Conservation (phyloP, 2,888 invertebrate genomes). For the Eumacrocentrus americanus region DNA sequence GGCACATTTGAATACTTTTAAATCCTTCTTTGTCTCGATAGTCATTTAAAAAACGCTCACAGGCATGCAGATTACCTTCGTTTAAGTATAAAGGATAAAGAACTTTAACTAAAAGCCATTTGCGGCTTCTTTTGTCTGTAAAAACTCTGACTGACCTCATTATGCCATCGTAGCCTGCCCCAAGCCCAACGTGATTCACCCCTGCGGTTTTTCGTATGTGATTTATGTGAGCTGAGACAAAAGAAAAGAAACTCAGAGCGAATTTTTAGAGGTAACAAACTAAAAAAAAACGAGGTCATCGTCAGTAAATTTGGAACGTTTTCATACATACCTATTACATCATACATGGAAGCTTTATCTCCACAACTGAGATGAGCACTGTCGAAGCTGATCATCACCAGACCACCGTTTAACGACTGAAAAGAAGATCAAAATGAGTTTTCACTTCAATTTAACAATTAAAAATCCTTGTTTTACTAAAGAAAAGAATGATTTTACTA, state of each 20-base stretch:
- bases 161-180: constrained; percentile 68
- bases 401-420: constrained; percentile 69
- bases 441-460: neutral
- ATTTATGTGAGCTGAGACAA: constrained; percentile 66
- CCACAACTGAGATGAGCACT: constrained; percentile 68
- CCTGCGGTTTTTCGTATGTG: constrained; percentile 71
- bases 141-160: constrained; percentile 59
- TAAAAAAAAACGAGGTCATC: no score
- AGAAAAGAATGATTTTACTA: constrained; percentile 50
- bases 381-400: constrained; percentile 73
- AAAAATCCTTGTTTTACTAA: no score
- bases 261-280: no score
- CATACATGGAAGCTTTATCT: constrained; percentile 66
- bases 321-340: constrained; percentile 67
- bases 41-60: no score
- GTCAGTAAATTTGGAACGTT: no score
- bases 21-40: constrained; percentile 12
- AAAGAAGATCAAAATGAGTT: constrained; percentile 19
- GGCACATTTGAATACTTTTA: constrained; percentile 14
- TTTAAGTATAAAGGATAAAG: neutral
- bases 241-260: no score
- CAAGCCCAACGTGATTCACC: constrained; percentile 71
- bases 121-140: constrained; percentile 2
- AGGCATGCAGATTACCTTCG: neutral
- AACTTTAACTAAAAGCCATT: neutral